Evolutionary conservation across 2,113 vertebrate genomes (phyloP).

Genomic region (Gambusia holbrooki): DNA sequence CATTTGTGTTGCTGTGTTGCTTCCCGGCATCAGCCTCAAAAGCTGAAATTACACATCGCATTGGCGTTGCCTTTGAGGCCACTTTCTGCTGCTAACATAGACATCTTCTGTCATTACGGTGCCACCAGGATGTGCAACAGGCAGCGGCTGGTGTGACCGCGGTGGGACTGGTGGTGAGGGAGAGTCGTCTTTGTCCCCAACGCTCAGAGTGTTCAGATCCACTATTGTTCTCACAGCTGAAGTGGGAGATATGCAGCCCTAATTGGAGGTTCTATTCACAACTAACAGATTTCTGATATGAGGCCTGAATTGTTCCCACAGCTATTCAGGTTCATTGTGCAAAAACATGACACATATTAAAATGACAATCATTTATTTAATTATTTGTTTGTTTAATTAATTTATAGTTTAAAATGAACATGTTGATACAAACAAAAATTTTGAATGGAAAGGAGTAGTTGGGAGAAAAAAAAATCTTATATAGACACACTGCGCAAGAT

Average conservation of each 20-base stretch:
- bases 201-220: not conserved
- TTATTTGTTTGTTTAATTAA: no score
- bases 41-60: conserved; percentile 11
- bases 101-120: not conserved
- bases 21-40: not conserved
- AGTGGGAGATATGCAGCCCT: not conserved
- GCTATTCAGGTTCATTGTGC: not conserved
- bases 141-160: not conserved
- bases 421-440: no score
- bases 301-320: not conserved
- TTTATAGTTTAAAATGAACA: no score
- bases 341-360: not conserved
- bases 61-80: not conserved
- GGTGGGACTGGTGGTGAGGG: not conserved
- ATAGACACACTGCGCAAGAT: no score
- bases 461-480: no score
- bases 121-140: conserved; percentile 6
- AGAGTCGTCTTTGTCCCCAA: not conserved
- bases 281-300: not conserved
- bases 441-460: no score
- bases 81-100: conserved; percentile 3
- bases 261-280: not conserved
- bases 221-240: not conserved
- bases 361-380: not conserved
- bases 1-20: not conserved